A percentile compares a stretch with the other conserved stretches of the same genome.
These are phyloP conservation scores for Lethocerus indicus DNA, from an alignment of 1,140 invertebrate genomes.

Conservation along the genomic window DNA sequence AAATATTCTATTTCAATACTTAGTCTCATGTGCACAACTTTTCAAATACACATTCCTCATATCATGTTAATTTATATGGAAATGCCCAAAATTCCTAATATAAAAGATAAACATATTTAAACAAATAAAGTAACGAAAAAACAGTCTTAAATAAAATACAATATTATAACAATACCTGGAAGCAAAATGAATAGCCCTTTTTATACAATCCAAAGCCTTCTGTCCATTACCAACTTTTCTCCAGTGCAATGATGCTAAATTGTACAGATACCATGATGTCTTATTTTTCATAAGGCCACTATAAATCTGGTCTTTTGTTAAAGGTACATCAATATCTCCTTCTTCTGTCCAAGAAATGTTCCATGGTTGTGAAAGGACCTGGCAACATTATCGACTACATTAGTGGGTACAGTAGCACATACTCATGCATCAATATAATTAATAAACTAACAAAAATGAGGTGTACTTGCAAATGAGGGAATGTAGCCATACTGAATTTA, in stretches of 20 bases:
- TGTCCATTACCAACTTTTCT: conserved; percentile 57
- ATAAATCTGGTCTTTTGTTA: conserved; percentile 41
- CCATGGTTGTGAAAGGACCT: conserved; percentile 42
- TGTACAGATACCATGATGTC: conserved; percentile 69
- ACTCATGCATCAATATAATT: too few species aligned
- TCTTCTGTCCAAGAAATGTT: conserved; percentile 49
- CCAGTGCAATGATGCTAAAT: conserved; percentile 74
- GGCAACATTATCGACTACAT: conserved; percentile 19
- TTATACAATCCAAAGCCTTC: conserved; percentile 63
- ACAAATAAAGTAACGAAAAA: too few species aligned
- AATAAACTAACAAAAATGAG: conserved; percentile 8
- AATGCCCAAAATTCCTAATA: too few species aligned
- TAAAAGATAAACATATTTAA: too few species aligned
- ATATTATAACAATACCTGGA: conserved; percentile 38
- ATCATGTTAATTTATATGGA: too few species aligned
- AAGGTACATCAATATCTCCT: conserved; percentile 37
- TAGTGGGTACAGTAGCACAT: too few species aligned
- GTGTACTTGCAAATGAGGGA: conserved; percentile 60
- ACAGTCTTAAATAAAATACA: conserved; percentile 5
- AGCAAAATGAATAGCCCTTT: conserved; percentile 58
- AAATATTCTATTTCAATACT: too few species aligned
- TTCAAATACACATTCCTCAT: too few species aligned
- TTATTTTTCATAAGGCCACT: conserved; percentile 46
- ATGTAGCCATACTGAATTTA: conserved; percentile 57
- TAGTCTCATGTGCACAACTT: too few species aligned